Base-by-base conservation (phyloP, 1,140 invertebrate genomes). In the Lysiphlebus fabarum region DNA sequence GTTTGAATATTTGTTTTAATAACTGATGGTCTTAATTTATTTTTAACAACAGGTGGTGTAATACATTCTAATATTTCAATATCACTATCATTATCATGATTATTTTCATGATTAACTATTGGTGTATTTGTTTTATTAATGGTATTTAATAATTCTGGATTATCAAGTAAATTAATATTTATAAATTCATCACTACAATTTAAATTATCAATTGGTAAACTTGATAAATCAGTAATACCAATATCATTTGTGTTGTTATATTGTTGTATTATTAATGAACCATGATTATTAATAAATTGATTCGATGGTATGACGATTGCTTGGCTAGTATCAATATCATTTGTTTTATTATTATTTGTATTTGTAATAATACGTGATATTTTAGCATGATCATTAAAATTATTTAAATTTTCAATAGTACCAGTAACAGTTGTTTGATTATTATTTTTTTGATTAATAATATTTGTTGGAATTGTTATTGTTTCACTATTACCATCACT, bases 61-160 rank as follows among this genome's bases (percentile, higher is more conserved):
- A 67, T 65, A 12, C 72, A 67, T 34, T 72, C 73, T n/a, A 77
- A 61, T 7, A 77, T 75, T 38, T 77, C 75, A 34, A 76, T 68
- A 40, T 76, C 75, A 58, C 74, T 76, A 44, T 77, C 75, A 2
- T 69, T 67, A 10, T 73, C 65, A 5, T 57, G 61, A 42, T 26
- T 2, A 49, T 34, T 55, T 48, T n/a, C 47, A 54, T 61, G 56
- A 14, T 8, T 33, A 17, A 7, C 3, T 53, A 60, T 56, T 1
- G 12, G 44, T 2, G 48, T 3, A 4, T 53, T 63, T 8, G 37
- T 44, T 0, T 26, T 44, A 3, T 11, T n/a, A 6, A 1, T 57
- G 11, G 51, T 66, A 7, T 66, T 69, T 4, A 77, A 17, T 0
- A 77, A 58, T 7, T 73, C 67, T 2, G 63, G 64, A 62, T 71